Evolutionary conservation across 1,140 invertebrate species (phyloP), one percentile per base, ranked within the genome.

Genomic region (Megalonaias nervosa): DNA sequence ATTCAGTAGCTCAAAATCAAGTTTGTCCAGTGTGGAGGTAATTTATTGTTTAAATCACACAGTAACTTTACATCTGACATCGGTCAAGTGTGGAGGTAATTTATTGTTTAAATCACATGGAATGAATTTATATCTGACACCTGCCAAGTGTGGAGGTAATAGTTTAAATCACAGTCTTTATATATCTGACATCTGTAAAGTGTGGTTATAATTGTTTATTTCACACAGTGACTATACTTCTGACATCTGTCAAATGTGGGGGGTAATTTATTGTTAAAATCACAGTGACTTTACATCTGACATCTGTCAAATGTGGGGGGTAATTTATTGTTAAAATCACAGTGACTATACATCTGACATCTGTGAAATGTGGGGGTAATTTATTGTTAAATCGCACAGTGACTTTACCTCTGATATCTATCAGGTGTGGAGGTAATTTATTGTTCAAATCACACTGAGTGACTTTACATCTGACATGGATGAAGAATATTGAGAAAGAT

Each of bases 1-100:
- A 67, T 17, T 17, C 9, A 67, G 65, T 23, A 67, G 31, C 19
- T 21, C 65, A 21, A 67, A 67, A 23, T 31, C 65, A 67, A 67
- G 16, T 31, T 23, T 17, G 31, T 21, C 19, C 11, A 23, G 21
- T 31, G 16, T 17, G 12, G 26, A 31, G 26, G 21, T 23, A n/a
- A 67, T 21, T 16, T 15, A 66, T 15, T n/a, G 65, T 26, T 66
- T 26, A 16, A n/a, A 26, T 21, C n/a, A 16, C n/a, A 26, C 65
- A 66, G 16, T 66, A 16, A n/a, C 23, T 17, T 17, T n/a, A 66
- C 65, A 5, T 21, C 15, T 3, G 1, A n/a, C 23, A 21, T 15
- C 11, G n/a, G 16, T 21, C 65, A 66, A 26, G 23, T 26, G 31
- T 66, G 23, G 65, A 66, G 11, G 65, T 66, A 15, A 66, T n/a